Percentiles rank a stretch among this genome's conserved stretches.
Conservation (phyloP, 2,113 vertebrate species). For the Callionymus lyra region DNA sequence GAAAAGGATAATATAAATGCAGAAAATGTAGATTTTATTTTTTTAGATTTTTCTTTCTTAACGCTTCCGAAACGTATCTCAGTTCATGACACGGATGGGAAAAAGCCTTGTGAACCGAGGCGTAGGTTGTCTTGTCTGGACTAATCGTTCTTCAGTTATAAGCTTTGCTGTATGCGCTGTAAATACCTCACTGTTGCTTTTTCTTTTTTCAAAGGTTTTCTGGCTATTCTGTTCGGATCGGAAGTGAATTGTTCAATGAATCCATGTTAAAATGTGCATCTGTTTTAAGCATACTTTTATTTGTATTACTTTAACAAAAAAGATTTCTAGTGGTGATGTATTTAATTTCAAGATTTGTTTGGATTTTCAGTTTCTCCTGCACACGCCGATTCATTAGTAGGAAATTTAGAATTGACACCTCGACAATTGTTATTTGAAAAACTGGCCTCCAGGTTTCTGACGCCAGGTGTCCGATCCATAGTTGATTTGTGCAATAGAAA, state of each 20-base stretch:
- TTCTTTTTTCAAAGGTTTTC: too few species aligned
- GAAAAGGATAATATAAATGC: conserved; percentile 54
- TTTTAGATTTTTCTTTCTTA: conserved; percentile 62
- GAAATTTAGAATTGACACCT: background rate
- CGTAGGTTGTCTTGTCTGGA: conserved; percentile 11
- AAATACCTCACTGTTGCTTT: conserved; percentile 57
- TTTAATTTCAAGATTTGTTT: background rate
- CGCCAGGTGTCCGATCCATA: too few species aligned
- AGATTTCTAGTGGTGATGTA: background rate
- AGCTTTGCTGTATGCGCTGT: conserved; percentile 45
- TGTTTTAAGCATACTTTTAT: conserved; percentile 44
- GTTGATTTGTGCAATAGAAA: conserved; percentile 47
- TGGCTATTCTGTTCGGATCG: conserved; percentile 29
- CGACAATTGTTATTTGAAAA: background rate
- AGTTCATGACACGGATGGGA: conserved; percentile 16
- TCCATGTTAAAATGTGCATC: conserved; percentile 43
- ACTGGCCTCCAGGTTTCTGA: too few species aligned
- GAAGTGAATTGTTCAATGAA: conserved; percentile 6
- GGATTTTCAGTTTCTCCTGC: background rate
- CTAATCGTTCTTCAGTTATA: conserved; percentile 26
- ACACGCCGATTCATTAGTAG: background rate
- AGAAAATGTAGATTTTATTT: conserved; percentile 75
- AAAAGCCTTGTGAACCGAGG: too few species aligned
- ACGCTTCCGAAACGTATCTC: conserved; percentile 38
- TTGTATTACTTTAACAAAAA: conserved; percentile 5